Base-by-base conservation (phyloP, 2,888 invertebrate genomes). In the Perizoma affinitatum region DNA sequence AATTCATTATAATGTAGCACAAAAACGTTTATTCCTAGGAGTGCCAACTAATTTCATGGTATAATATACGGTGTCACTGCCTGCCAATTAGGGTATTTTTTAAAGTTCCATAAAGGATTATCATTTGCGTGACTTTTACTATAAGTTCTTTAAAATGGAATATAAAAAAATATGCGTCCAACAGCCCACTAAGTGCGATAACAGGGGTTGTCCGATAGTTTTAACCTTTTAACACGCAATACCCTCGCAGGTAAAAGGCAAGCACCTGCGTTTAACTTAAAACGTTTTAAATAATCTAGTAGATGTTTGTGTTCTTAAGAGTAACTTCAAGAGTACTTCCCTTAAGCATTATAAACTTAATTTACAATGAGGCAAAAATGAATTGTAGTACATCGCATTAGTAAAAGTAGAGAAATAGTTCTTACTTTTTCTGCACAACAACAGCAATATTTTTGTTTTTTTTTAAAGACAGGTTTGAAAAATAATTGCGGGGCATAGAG, bases 41-140 rank as follows among this genome's bases (percentile, higher is more conserved):
- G 54, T 45, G 35, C 50, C 10, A 4, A 53, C 41, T 47, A 54
- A 41, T 58, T 62, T 62, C 10, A 11, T 54, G 34, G 44, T 48
- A 54, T 48, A 41, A 60, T 40, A 43, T 51, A 60, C 51, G 10
- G 34, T 43, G 53, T 49, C 40, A 42, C 36, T 59, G 54, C 53
- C 49, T 54, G 42, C n/a, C 10, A 58, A 58, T 55, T 58, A 58
- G 58, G 52, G 49, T 48, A 45, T 35, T 44, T 45, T 65, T 63
- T 58, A 54, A 48, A 52, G 60, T 58, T 51, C 59, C 52, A 59
- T 44, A 58, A 42, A n/a, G 44, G 52, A 53, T 50, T 48, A 65
- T 67, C 62, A 61, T 61, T 73, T 70, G 78, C 78, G 79, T 79
- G 78, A 75, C 78, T 68, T 61, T 69, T 68, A 69, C 70, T 68